Conservation (phyloP, 2,113 vertebrate species). For the Pedionomus torquatus region DNA sequence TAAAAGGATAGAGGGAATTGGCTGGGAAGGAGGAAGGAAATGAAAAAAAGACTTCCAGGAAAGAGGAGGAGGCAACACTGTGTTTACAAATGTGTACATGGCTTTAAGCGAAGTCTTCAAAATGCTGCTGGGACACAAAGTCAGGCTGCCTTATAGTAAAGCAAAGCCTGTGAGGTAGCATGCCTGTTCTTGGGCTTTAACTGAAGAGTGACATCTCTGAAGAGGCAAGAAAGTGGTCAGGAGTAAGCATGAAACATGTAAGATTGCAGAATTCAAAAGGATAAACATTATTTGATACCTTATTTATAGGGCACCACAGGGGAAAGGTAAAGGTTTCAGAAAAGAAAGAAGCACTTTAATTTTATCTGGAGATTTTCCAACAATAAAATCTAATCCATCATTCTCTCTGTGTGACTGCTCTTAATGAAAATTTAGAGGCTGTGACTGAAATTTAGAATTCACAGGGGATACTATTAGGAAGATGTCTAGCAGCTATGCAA, state of each 20-base stretch:
- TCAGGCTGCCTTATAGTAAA: neutral
- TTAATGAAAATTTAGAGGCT: constrained; percentile 75
- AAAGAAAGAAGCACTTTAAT: constrained; percentile 70
- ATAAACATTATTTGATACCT: constrained; percentile 57
- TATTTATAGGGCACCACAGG: constrained; percentile 43
- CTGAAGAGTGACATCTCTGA: constrained; percentile 29
- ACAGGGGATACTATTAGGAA: constrained; percentile 63
- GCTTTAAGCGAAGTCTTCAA: neutral
- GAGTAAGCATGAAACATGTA: neutral
- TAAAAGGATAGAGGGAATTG: neutral
- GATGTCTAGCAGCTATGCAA: constrained; percentile 55
- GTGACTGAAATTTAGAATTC: constrained; percentile 74
- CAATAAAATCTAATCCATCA: constrained; percentile 77
- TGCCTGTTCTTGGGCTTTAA: neutral
- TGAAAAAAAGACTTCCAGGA: neutral
- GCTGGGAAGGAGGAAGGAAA: neutral
- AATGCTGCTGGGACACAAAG: neutral
- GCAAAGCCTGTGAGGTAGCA: neutral
- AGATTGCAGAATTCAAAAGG: constrained; percentile 42
- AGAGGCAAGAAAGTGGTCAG: constrained; percentile 24
- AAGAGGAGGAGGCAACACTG: neutral
- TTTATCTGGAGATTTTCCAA: constrained; percentile 77
- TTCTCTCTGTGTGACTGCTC: constrained; percentile 65
- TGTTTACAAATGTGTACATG: neutral
- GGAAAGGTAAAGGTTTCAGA: constrained; percentile 50